Evolutionary conservation across 1,140 invertebrate genomes (phyloP).

Genomic region (Camponotus pennsylvanicus): DNA sequence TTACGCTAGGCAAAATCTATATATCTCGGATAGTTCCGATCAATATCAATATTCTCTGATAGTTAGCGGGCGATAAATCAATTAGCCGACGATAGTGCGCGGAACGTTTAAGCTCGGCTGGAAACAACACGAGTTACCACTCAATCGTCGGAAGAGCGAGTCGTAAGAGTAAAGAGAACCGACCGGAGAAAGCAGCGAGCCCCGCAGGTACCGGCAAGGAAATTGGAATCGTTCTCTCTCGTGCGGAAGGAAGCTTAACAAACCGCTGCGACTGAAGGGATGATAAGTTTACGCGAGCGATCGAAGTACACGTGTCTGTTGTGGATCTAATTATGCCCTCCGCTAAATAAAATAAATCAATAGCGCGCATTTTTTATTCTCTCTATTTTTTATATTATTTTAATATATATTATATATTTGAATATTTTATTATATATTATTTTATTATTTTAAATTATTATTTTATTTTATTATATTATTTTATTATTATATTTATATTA

Average conservation of each 20-base stretch:
- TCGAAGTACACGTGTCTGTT: conserved; percentile 1
- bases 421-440: background rate
- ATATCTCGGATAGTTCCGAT: conserved; percentile 29
- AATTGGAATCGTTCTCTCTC: conserved; percentile 42
- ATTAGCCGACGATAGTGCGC: conserved; percentile 45
- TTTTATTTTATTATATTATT: background rate
- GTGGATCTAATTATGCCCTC: conserved; percentile 18
- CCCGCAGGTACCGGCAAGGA: conserved; percentile 20
- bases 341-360: conserved; percentile 22
- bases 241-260: conserved; percentile 39
- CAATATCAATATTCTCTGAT: conserved; percentile 58
- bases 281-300: conserved; percentile 26
- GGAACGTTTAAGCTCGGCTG: conserved; percentile 41
- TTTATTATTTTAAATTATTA: background rate
- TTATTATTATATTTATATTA: background rate
- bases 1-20: conserved; percentile 1
- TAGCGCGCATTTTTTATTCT: background rate
- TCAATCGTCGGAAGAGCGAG: conserved; percentile 44
- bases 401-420: background rate
- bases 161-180: conserved; percentile 16
- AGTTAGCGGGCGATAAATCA: conserved; percentile 60
- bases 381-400: background rate
- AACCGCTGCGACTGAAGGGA: conserved; percentile 35
- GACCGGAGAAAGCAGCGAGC: conserved; percentile 19
- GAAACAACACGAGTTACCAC: conserved; percentile 53